phyloP scores from a whole-genome alignment of 2,113 vertebrate genomes.

The Odocoileus hemionus region DNA sequence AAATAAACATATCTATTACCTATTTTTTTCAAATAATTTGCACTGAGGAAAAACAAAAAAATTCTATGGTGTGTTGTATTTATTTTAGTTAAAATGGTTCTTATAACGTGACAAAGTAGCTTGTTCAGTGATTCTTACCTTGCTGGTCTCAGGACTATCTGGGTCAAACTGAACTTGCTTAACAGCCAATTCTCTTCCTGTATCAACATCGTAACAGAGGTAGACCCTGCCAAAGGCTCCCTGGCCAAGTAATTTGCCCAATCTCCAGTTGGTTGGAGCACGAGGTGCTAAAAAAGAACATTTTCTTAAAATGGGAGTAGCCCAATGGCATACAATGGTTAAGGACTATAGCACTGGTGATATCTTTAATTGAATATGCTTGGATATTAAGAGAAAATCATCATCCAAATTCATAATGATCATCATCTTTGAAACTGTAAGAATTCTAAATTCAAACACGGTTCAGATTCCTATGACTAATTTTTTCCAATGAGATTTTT shows the following conservation, averaged over 20 bases:
- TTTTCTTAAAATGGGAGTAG: slow-evolving; percentile 22
- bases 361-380: not conserved
- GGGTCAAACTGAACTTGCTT: slow-evolving; percentile 99
- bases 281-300: slow-evolving; percentile 88
- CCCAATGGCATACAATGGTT: not conserved
- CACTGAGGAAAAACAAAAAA: slow-evolving; percentile 11
- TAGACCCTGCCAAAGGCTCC: slow-evolving; percentile 97
- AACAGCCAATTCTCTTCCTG: slow-evolving; percentile 95
- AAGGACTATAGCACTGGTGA: not conserved
- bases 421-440: not conserved
- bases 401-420: not conserved
- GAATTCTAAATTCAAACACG: slow-evolving; percentile 15
- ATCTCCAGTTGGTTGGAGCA: slow-evolving; percentile 98
- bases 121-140: slow-evolving; percentile 81
- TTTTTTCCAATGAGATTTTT: not conserved
- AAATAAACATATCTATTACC: not conserved
- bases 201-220: slow-evolving; percentile 97
- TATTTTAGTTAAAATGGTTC: slow-evolving; percentile 11
- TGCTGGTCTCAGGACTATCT: slow-evolving; percentile 97
- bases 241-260: slow-evolving; percentile 96
- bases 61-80: not conserved
- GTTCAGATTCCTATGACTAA: not conserved
- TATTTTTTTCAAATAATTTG: slow-evolving; percentile 26
- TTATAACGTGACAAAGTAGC: not conserved
- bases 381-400: not conserved